These are phyloP conservation scores for Pyrrhosoma nymphula DNA, from an alignment of 2,888 invertebrate species.

Conservation along the genomic window DNA sequence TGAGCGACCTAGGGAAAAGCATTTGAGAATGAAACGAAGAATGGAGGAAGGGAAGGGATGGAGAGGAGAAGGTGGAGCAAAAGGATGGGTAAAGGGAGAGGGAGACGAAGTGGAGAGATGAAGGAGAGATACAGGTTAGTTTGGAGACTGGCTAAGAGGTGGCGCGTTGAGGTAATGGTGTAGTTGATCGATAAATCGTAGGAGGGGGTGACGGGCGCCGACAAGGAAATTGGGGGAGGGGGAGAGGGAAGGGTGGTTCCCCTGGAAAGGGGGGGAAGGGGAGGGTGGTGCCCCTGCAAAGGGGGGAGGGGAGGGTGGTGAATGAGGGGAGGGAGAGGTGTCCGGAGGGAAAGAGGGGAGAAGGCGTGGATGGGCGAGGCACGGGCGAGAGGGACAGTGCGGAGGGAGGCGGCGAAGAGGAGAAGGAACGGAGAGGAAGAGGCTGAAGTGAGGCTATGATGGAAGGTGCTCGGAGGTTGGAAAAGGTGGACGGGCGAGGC, in stretches of 20 bases:
- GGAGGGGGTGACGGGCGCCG: conserved; percentile 63
- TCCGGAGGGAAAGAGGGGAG: background rate
- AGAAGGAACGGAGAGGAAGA: background rate
- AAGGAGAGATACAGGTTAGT: conserved; percentile 48
- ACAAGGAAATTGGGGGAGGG: conserved; percentile 50
- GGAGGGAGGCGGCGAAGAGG: background rate
- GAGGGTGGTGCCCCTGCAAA: background rate
- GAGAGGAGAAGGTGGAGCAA: background rate
- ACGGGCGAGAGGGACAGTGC: background rate
- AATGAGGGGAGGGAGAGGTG: background rate
- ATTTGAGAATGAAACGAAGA: background rate
- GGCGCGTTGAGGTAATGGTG: conserved; percentile 63
- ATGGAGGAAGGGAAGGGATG: no score
- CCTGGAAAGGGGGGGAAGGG: no score
- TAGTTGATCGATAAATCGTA: conserved; percentile 64
- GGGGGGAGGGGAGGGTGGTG: background rate
- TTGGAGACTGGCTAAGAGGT: conserved; percentile 61
- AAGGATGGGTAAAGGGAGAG: background rate
- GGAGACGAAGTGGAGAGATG: conserved; percentile 21
- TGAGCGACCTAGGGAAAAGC: background rate
- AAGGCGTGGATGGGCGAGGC: no score
- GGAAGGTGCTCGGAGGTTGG: background rate
- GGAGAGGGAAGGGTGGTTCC: background rate
- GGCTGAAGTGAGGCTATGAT: background rate
- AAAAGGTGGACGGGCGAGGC: background rate